Percentiles rank a stretch among this genome's conserved stretches.
phyloP scores from a whole-genome alignment of 2,888 invertebrate species.

The Esperia sulphurella region DNA sequence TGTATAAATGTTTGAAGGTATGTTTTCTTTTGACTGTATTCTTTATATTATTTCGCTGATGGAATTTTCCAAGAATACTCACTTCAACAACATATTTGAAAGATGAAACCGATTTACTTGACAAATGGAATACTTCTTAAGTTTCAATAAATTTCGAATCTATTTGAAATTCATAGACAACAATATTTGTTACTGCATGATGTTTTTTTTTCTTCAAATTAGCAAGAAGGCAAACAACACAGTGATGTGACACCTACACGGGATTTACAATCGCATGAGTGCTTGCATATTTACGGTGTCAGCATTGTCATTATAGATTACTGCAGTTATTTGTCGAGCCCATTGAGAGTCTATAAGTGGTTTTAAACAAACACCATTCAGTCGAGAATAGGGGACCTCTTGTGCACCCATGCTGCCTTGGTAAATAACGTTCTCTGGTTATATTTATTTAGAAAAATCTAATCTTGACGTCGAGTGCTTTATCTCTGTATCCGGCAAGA shows the following conservation, averaged over 20 bases:
- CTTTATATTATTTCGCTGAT: too few species aligned
- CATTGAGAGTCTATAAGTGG: slow-evolving; percentile 62
- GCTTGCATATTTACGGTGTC: slow-evolving; percentile 31
- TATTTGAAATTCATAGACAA: neutral
- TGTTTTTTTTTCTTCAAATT: neutral
- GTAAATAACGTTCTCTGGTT: slow-evolving; percentile 44
- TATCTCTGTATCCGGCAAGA: slow-evolving; percentile 61
- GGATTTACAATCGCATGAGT: slow-evolving; percentile 16
- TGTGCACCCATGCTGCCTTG: slow-evolving; percentile 44
- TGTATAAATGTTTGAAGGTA: too few species aligned
- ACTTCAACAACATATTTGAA: neutral
- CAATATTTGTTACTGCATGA: neutral
- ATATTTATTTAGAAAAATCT: slow-evolving; percentile 63
- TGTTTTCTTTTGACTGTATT: too few species aligned
- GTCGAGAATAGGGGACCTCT: slow-evolving; percentile 53
- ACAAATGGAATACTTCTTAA: neutral
- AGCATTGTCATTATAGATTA: slow-evolving; percentile 63
- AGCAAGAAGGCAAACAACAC: slow-evolving; percentile 3
- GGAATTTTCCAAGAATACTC: neutral
- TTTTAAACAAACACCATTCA: slow-evolving; percentile 70
- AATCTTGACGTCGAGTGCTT: slow-evolving; percentile 59
- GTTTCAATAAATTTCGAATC: neutral
- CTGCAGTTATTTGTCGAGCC: slow-evolving; percentile 52
- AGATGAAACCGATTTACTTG: neutral
- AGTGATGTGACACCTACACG: slow-evolving; percentile 33